Evolutionary conservation across 2,888 invertebrate genomes (phyloP).

Genomic region (Cordilura impudica): DNA sequence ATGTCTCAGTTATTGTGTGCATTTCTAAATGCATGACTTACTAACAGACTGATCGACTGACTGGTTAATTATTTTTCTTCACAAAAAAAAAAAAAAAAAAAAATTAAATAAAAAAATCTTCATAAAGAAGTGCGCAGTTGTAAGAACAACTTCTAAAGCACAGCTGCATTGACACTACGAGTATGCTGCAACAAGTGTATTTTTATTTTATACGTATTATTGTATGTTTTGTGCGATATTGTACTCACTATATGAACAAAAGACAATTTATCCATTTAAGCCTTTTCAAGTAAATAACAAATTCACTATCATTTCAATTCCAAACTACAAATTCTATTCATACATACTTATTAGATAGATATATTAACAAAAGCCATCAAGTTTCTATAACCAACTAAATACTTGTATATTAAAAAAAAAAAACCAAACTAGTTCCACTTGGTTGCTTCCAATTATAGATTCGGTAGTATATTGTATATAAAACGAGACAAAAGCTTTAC

Average conservation of each 20-base stretch:
- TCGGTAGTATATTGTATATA: constrained; percentile 46
- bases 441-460: constrained; percentile 74
- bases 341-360: too few species aligned
- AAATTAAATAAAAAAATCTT: constrained; percentile 1
- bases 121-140: constrained; percentile 44
- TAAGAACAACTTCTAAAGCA: constrained; percentile 28
- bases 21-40: constrained; percentile 35
- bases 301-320: constrained; percentile 3
- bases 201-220: constrained; percentile 14
- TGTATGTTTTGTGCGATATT: background rate
- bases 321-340: background rate
- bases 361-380: background rate
- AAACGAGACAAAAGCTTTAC: constrained; percentile 20
- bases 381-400: too few species aligned
- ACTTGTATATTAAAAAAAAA: background rate
- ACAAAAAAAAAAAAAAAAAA: constrained; percentile 15
- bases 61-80: constrained; percentile 53
- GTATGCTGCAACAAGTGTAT: constrained; percentile 47
- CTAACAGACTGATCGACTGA: constrained; percentile 56
- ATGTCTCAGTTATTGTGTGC: background rate
- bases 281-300: constrained; percentile 21
- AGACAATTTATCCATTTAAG: constrained; percentile 65
- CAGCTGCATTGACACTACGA: constrained; percentile 41
- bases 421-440: constrained; percentile 71
- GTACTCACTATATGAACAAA: constrained; percentile 19